phyloP scores from a whole-genome alignment of 2,113 vertebrate genomes.

The Planiliza haematocheilus region DNA sequence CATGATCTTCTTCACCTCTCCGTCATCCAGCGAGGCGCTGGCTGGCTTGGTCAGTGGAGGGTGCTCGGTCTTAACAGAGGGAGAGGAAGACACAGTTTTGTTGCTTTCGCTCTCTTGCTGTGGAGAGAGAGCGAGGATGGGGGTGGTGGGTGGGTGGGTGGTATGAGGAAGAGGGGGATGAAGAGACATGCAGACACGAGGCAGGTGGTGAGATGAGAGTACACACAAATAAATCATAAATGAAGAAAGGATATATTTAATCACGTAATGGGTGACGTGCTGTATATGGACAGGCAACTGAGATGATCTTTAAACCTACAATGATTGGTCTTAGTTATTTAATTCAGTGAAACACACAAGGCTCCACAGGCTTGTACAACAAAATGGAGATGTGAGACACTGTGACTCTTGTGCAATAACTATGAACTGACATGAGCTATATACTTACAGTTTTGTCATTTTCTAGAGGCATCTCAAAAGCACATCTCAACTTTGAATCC shows the following conservation, averaged over 20 bases:
- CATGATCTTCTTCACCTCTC: constrained; percentile 93
- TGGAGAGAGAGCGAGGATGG: constrained; percentile 57
- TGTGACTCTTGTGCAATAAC: background rate
- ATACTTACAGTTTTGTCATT: constrained; percentile 91
- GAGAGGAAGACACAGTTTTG: constrained; percentile 88
- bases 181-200: constrained; percentile 40
- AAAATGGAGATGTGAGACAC: constrained; percentile 1
- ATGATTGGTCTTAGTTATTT: too few species aligned
- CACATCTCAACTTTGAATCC: constrained; percentile 97
- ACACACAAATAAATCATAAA: constrained; percentile 43
- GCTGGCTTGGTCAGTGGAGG: constrained; percentile 87
- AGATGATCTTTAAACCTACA: constrained; percentile 3
- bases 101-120: constrained; percentile 94
- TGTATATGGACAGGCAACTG: too few species aligned
- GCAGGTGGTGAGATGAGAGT: constrained; percentile 40
- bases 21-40: constrained; percentile 91
- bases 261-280: constrained; percentile 39
- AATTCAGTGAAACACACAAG: background rate
- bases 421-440: background rate
- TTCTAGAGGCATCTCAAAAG: constrained; percentile 95
- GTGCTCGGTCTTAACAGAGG: constrained; percentile 91
- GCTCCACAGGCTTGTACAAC: background rate
- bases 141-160: background rate
- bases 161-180: background rate
- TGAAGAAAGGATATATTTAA: constrained; percentile 32